Base-by-base conservation (phyloP, 2,797 vertebrate genomes). In the Yasuhikotakia modesta region DNA sequence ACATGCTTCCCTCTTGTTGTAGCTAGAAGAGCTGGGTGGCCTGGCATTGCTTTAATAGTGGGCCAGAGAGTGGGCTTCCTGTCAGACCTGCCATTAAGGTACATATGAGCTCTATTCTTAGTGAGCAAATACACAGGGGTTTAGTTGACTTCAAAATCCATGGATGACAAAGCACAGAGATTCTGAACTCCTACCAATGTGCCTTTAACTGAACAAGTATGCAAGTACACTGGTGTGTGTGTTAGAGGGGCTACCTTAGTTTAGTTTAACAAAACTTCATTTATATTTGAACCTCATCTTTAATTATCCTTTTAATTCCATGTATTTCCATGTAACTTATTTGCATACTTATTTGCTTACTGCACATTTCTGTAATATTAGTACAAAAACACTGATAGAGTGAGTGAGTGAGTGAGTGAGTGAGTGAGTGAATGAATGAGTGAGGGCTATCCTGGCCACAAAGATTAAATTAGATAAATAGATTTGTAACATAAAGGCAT, bases 131-230 rank as follows among this genome's bases (percentile, higher is more conserved):
- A 73, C 14, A 16, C 35, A 60, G 32, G 24, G 21, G 46, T 17
- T 50, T 46, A 68, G 66, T 46, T 70, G 61, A 86, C 81, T 79
- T 86, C 76, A 82, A 84, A 86, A 78, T 74, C 66, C 45, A 74
- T 53, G 61, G 50, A 70, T 75, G 66, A 63, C 53, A 80, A 53
- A 81, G 66, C 78, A 81, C 73, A 77, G 72, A 77, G 64, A 53
- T 69, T 85, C 76, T 86, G 79, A 86, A 83, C 82, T 79, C 76
- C 55, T 69, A 78, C 69, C 71, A 73, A 83, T 81, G 50, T 78
- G 65, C 64, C 63, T 85, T 86, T 83, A 73, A 83, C 81, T 61
- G 65, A 67, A 73, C 46, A 70, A 66, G 61, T 71, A 24, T 61
- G 30, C 46, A 50, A 76, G 17, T 71, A 46, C 30, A 32, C 32